Conservation (phyloP, 2,797 vertebrate genomes). For the Epinephelus malabaricus region DNA sequence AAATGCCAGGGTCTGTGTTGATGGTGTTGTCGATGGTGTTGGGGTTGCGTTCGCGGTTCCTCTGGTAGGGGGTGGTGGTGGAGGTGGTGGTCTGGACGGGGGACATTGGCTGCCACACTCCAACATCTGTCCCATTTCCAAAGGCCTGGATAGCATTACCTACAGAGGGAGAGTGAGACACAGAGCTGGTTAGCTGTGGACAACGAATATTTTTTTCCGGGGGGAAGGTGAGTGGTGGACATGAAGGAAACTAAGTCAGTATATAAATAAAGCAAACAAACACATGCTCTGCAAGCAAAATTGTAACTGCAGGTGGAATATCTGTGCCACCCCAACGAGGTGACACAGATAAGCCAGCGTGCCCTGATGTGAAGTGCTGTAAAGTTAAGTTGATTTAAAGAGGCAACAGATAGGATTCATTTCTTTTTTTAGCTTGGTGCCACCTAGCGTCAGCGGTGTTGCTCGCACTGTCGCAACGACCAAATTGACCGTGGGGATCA, state of each 20-base stretch:
- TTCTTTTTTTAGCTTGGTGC: too few species aligned
- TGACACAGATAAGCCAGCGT: too few species aligned
- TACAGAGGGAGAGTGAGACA: constrained; percentile 49
- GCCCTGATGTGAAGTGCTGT: too few species aligned
- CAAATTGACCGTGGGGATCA: too few species aligned
- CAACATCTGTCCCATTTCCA: constrained; percentile 94
- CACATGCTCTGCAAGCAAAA: not conserved
- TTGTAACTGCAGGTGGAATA: not conserved
- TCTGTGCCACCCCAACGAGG: not conserved
- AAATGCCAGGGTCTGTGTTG: constrained; percentile 83
- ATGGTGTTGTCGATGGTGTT: constrained; percentile 89
- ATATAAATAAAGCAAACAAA: not conserved
- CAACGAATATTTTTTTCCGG: not conserved
- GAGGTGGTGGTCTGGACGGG: constrained; percentile 89
- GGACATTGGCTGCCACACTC: constrained; percentile 89
- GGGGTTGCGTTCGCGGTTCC: constrained; percentile 76
- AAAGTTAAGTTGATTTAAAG: too few species aligned
- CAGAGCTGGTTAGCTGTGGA: not conserved
- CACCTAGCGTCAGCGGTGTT: too few species aligned
- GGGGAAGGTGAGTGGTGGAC: not conserved
- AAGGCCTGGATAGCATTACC: constrained; percentile 95
- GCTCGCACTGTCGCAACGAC: too few species aligned
- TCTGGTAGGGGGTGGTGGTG: constrained; percentile 87
- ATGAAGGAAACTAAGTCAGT: not conserved
- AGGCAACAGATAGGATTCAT: too few species aligned